Conservation (phyloP, 1,140 invertebrate genomes). For the Hypsibius dujardini region DNA sequence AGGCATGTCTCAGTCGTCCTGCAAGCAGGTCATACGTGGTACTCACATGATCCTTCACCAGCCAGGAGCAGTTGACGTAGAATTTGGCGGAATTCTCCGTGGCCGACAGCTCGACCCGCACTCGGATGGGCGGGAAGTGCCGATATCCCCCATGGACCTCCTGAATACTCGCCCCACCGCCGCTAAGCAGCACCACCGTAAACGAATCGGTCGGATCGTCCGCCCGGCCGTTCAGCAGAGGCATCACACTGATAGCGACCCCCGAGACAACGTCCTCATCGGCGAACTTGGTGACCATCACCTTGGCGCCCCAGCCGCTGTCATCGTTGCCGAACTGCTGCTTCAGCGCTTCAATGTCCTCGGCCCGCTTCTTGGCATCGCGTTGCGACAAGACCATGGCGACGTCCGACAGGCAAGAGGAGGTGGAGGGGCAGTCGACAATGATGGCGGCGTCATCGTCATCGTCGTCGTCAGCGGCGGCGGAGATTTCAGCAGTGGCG, state of each 20-base stretch:
- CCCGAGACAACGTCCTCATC: background rate
- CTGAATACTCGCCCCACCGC: background rate
- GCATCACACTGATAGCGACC: background rate
- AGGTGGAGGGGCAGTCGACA: constrained; percentile 2
- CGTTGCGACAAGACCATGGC: background rate
- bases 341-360: background rate
- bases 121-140: background rate
- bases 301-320: constrained; percentile 8
- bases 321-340: background rate
- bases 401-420: background rate
- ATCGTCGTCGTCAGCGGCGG: background rate
- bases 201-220: constrained; percentile 10
- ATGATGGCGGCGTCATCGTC: background rate
- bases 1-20: too few relatives aligned
- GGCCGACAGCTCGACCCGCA: background rate
- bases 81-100: background rate
- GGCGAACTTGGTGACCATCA: background rate
- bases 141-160: background rate
- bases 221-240: background rate
- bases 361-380: background rate
- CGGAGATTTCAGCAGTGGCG: too few relatives aligned
- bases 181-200: background rate
- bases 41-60: constrained; percentile 13
- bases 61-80: background rate
- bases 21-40: too few relatives aligned